These are phyloP conservation scores for Ornithoptera alexandrae DNA, from an alignment of 2,888 invertebrate genomes.

Conservation along the genomic window DNA sequence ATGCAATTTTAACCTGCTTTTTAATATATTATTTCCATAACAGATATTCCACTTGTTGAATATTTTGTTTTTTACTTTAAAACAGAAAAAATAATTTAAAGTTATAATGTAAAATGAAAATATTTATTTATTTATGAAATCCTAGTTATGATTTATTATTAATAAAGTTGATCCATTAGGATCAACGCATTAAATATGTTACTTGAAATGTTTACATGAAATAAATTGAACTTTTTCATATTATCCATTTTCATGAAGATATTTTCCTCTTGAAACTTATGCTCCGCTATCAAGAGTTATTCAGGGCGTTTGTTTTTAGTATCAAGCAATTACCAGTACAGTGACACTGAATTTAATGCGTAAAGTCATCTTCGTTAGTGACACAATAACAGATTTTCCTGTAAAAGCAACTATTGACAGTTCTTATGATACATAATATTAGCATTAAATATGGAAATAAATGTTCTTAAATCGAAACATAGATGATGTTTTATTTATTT, in stretches of 20 bases:
- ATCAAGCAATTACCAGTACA: slow-evolving; percentile 57
- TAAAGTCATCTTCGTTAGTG: slow-evolving; percentile 33
- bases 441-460: too few species aligned
- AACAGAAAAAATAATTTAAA: neutral
- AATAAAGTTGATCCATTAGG: neutral
- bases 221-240: neutral
- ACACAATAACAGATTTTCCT: slow-evolving; percentile 30
- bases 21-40: neutral
- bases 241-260: slow-evolving; percentile 1
- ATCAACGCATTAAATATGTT: neutral
- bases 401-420: neutral
- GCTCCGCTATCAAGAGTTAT: slow-evolving; percentile 45
- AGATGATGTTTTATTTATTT: too few species aligned
- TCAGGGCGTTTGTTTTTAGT: slow-evolving; percentile 54
- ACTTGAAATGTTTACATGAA: neutral
- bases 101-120: neutral
- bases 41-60: too few species aligned
- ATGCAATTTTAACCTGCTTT: neutral
- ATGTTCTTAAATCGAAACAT: too few species aligned
- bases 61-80: too few species aligned
- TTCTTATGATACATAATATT: too few species aligned
- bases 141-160: neutral
- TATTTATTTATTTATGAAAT: too few species aligned
- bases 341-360: slow-evolving; percentile 47
- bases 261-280: slow-evolving; percentile 16